Evolutionary conservation across 2,797 vertebrate genomes (phyloP), one percentile per base, ranked within the genome.

Genomic region (Trichosurus vulpecula): DNA sequence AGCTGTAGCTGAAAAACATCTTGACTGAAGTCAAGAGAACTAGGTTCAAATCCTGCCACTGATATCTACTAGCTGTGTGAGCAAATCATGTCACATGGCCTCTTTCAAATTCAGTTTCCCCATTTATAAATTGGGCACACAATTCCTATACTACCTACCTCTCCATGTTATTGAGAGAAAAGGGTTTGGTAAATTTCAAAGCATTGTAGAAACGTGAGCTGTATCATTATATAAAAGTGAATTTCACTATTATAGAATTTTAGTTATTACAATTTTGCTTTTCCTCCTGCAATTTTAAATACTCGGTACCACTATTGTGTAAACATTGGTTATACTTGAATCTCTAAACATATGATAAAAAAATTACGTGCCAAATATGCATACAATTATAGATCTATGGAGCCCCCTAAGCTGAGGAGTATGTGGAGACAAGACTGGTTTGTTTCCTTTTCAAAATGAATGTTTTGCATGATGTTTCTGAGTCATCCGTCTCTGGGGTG

Each of bases 361-460:
- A 58, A 47, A 87, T 27, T 47, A 51, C 10, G 51, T 87, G 41
- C 74, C 74, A 51, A 87, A 87, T 10, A 51, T 51, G 25, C 41
- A 87, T 27, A 47, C 74, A 87, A 27, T 51, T 87, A 47, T 87
- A 47, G 41, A 27, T 51, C 25, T 3, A 27, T 87, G 41, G 25
- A 87, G 41, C 41, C 41, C 74, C 51, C 74, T 87, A 87, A 87
- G 74, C 74, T 51, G 22, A 87, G 74, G 41, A 47, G 9, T 47
- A 87, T 27, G 87, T 27, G 41, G 41, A 51, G 41, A 47, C 3
- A 87, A 51, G 47, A 47, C 25, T 87, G 41, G 74, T 87, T 87
- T 87, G 74, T 87, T 87, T 87, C 74, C 41, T 87, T 87, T 87
- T 87, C 74, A 87, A 87, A 87, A 87, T 87, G 74, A 87, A 51